Evolutionary conservation across 2,113 vertebrate species (phyloP), one percentile per base, ranked within the genome.

Genomic region (Chloebia gouldiae): DNA sequence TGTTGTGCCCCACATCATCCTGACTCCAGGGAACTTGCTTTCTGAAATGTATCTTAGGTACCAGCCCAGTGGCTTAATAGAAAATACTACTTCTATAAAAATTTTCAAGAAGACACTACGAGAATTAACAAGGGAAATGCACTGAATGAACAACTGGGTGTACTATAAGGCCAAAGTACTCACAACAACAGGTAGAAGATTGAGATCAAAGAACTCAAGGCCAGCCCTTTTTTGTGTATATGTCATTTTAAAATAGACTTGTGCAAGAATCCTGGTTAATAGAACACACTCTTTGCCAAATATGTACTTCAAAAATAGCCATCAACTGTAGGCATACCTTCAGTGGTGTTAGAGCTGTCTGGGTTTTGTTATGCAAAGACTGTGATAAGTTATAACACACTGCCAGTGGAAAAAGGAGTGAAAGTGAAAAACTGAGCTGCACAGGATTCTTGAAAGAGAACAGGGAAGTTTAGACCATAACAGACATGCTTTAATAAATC

Each of bases 291-390:
- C 50, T 80, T 92, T 92, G 82, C 92, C 85, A 95, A 96, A 93
- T 82, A 89, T 59, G 81, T 80, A 81, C 57, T 77, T 86, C 78
- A 86, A 86, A 92, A 97, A 93, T 88, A 94, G 95, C 53, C 66
- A 23, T 78, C 69, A 81, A 86, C 65, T 75, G 44, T 61, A 96
- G 19, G 90, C 72, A 86, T 96, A 94, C 80, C 54, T 92, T 78
- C 72, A 88, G 82, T 69, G 31, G 45, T 63, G 45, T 44, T 86
- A 86, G 57, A 86, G 82, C 51, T 72, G 71, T 82, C 63, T 85
- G 53, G 27, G 60, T 24, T 89, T 80, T 80, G 72, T 93, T 88
- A 75, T 61, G 66, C 71, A 92, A 75, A 81, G 73, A 53, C 51
- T 73, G 24, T 31, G 76, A 15, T 56, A 73, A 88, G 68, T 75